Evolutionary conservation across 2,113 vertebrate genomes (phyloP).

Genomic region (Empidonax alnorum): DNA sequence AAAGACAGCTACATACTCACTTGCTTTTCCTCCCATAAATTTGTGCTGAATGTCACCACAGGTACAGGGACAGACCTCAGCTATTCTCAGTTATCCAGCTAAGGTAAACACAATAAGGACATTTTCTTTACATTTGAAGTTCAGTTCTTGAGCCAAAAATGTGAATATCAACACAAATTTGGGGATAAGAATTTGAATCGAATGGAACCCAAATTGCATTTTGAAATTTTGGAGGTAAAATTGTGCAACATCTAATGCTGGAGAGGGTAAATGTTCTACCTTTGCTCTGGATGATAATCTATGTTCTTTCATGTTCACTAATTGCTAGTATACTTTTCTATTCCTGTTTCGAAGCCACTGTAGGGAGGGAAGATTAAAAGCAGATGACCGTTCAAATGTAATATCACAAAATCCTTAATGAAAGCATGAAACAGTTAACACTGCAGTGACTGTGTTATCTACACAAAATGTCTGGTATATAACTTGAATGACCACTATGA

Average conservation of each 20-base stretch:
- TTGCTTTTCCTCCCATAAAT: neutral
- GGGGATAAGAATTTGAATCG: neutral
- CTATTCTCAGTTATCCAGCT: neutral
- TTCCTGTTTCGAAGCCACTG: neutral
- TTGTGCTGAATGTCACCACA: neutral
- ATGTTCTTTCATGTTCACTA: neutral
- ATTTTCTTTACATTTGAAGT: neutral
- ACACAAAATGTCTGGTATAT: neutral
- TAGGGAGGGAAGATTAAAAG: neutral
- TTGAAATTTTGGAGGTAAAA: neutral
- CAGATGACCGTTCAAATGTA: neutral
- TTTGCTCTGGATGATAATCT: neutral
- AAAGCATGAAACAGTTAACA: neutral
- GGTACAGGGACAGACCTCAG: neutral
- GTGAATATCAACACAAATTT: neutral
- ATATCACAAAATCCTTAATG: neutral
- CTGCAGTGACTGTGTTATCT: neutral
- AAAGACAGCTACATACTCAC: neutral
- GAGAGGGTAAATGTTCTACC: neutral
- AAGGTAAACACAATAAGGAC: neutral
- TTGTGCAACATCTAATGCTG: neutral
- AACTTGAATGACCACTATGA: neutral
- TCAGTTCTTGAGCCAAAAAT: neutral
- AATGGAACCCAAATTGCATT: neutral
- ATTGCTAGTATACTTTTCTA: neutral